Evolutionary conservation across 2,113 vertebrate species (phyloP).

Genomic region (Oryzias javanicus): DNA sequence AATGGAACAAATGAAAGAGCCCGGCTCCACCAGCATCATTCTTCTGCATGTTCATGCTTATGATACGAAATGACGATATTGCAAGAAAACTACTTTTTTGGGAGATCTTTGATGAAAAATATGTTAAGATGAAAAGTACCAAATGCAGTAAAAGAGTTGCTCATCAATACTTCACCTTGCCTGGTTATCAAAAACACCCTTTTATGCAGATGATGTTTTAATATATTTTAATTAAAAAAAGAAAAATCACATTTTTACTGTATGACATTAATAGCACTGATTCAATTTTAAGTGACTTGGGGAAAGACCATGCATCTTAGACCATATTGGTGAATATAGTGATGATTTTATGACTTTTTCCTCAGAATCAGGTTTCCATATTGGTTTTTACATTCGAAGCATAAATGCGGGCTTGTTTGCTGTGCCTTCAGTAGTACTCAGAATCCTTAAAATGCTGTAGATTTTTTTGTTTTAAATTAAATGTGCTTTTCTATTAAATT

Average conservation of each 20-base stretch:
- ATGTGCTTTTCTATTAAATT: no score
- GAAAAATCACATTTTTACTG: neutral
- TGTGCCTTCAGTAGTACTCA: constrained; percentile 8
- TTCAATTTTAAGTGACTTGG: constrained; percentile 4
- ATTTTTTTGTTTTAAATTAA: no score
- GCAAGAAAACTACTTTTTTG: no score
- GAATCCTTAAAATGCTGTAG: no score
- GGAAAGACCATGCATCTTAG: neutral
- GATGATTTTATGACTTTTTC: constrained; percentile 1
- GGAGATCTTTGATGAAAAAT: no score
- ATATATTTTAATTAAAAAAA: constrained; percentile 6
- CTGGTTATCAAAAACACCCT: no score
- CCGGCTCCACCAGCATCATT: neutral
- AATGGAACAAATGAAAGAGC: neutral
- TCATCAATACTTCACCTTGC: no score
- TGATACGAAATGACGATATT: no score
- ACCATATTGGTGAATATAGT: constrained; percentile 18
- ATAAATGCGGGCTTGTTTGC: constrained; percentile 31
- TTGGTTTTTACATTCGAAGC: constrained; percentile 15
- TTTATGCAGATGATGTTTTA: neutral
- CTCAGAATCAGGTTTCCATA: constrained; percentile 18
- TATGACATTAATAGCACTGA: neutral
- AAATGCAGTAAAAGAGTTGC: no score
- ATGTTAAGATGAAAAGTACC: no score
- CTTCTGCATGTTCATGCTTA: neutral